A percentile compares a stretch with the other conserved stretches of the same genome.
Conservation (phyloP, 2,888 invertebrate genomes). For the Platypus cylindrus region DNA sequence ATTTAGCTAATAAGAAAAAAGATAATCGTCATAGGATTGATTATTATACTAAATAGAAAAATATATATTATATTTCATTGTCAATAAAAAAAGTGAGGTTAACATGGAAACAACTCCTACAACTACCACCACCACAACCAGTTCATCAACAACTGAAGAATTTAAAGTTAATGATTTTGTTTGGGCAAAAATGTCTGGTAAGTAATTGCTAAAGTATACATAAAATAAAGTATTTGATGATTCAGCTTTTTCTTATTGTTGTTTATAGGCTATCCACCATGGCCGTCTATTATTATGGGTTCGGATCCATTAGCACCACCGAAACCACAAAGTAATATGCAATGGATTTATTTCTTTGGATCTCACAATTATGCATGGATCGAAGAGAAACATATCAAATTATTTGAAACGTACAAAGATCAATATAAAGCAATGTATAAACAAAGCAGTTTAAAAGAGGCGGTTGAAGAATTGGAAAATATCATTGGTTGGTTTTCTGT, state of each 20-base stretch:
- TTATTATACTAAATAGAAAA: no score
- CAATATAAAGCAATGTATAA: conserved; percentile 8
- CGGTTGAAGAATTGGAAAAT: conserved; percentile 12
- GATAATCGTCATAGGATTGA: no score
- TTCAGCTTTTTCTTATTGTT: conserved; percentile 1
- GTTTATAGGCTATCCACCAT: conserved; percentile 15
- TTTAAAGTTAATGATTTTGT: conserved; percentile 15
- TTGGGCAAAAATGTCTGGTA: conserved; percentile 15
- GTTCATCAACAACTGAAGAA: no score
- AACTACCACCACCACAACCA: no score
- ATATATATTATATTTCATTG: no score
- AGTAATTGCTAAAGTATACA: no score
- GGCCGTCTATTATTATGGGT: conserved; percentile 19
- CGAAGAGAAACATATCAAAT: conserved; percentile 13
- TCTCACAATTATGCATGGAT: conserved; percentile 20
- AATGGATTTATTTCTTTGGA: conserved; percentile 19
- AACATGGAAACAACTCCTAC: neutral
- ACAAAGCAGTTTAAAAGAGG: conserved; percentile 4
- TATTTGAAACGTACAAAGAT: conserved; percentile 13
- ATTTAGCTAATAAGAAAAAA: conserved; percentile 25
- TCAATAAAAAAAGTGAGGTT: neutral
- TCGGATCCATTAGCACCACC: conserved; percentile 12
- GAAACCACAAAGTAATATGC: conserved; percentile 3
- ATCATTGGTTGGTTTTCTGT: conserved; percentile 8
- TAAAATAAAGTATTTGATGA: neutral